Conservation (phyloP, 2,797 vertebrate species). For the Calcarius lapponicus region DNA sequence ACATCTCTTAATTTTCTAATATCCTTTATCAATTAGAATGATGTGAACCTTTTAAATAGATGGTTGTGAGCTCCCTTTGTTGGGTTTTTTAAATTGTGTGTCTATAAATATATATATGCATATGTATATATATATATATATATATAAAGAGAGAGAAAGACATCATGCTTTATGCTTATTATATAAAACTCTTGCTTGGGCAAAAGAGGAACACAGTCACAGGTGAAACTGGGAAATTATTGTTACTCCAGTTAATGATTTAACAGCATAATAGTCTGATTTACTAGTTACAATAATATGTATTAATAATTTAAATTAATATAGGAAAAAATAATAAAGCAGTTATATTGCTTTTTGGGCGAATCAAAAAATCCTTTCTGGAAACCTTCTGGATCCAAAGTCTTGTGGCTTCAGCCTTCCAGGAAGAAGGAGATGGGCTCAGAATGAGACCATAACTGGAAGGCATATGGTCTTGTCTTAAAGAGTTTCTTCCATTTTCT, state of each 20-base stretch:
- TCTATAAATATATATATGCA: not conserved
- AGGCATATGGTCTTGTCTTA: rapidly evolving
- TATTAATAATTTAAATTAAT: not conserved
- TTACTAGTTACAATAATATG: not conserved
- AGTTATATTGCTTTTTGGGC: not conserved
- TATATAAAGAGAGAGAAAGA: not conserved
- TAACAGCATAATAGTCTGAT: not conserved
- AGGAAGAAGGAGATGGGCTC: not conserved
- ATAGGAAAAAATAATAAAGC: not conserved
- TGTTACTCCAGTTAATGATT: not conserved
- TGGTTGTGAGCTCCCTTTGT: not conserved
- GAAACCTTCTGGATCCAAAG: not conserved
- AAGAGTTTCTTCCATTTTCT: not conserved
- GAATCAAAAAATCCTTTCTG: not conserved
- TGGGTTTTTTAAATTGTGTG: not conserved
- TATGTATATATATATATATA: not conserved
- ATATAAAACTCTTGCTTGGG: not conserved
- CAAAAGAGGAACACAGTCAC: not conserved
- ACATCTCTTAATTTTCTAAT: not conserved
- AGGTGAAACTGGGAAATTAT: not conserved
- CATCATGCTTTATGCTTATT: not conserved
- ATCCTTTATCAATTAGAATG: not conserved
- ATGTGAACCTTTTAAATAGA: not conserved
- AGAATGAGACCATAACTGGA: not conserved
- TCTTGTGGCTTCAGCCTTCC: not conserved